Base-by-base conservation (phyloP, 2,113 vertebrate genomes). In the Lethenteron reissneri region DNA sequence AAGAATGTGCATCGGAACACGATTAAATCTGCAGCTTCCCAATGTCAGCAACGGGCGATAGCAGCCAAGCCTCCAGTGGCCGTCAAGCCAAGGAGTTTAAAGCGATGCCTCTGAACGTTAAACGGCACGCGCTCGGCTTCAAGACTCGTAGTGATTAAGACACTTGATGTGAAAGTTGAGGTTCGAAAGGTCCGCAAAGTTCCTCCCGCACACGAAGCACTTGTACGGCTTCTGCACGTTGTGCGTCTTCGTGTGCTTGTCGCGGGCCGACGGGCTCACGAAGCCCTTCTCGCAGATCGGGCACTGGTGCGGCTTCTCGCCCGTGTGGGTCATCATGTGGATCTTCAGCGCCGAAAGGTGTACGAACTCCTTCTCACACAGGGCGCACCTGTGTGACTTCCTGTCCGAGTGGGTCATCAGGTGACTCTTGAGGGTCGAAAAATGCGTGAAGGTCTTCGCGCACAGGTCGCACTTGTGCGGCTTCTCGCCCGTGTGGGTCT, bases 161-260 rank as follows among this genome's bases (percentile, higher is more conserved):
- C 83, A 85, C 9, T 88, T 82, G 9, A 90, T 81, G 73, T 94
- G 89, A 72, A 87, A 90, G 69, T 86, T 83, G n/a, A 87, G 84
- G 4, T 88, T 86, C 1, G 88, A 86, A 72, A 90, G 75, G 74
- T 89, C 88, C 25, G 85, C 83, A 77, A 89, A 92, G 75, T 86
- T 84, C 25, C 89, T 88, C 68, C 84, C 82, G 75, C 88, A 94
- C 73, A 86, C 78, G 1, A 82, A 83, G 73, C 89, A 91, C 74
- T 83, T 80, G 76, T 87, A 92, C 25, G 64, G 64, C 73, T 84
- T 82, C 3, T 88, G 88, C 0, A 85, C 87, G 76, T 89, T 86
- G 74, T 92, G 89, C 75, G 83, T 89, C 70, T 87, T 88, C 71
- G 86, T 89, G 79, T 94, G 89, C 77, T 90, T 91, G 58, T 90